Base-by-base conservation (phyloP, 2,888 invertebrate species). In the Calliopum simillimum region DNA sequence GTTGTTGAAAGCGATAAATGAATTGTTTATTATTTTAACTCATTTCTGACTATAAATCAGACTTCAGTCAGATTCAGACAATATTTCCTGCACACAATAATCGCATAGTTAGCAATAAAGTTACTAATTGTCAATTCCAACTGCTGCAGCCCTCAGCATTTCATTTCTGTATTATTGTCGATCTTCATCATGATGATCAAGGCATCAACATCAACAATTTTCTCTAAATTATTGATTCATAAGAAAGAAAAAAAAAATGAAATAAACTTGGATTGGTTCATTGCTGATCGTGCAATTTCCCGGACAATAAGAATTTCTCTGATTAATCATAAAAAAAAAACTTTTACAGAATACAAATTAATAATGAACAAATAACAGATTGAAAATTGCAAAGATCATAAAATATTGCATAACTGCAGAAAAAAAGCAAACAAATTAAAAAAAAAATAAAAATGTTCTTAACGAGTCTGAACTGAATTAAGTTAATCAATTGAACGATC, bases 311-410 rank as follows among this genome's bases (percentile, higher is more conserved):
- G 25, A 71, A 61, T 13, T 63, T 62, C 65, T 65, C 61, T 64
- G 68, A 69, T 65, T 68, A 71, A 71, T 71, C 71, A 64, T 69
- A 68, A 65, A 47, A 58, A 65, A 56, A 51, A 64, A 51, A 64
- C 41, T 33, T 33, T 5, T 6, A 33, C 21, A 65, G 23, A 51
- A 51, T 33, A 25, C 65, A 56, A 23, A 25, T n/a, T 19, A 23
- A 25, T n/a, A 12, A 25, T 25, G 56, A 4, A 55, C 44, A 16
- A 64, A 46, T 49, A 58, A 58, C 13, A 14, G 58, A 33, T 58
- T 21, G 13, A 25, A 58, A 58, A 33, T 13, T 41, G 25, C 44
- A 11, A 33, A 33, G 8, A 33, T 33, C 33, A 33, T 33, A 33
- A 33, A 33, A 33, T 33, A 5, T 33, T 33, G 33, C 33, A 33